These are phyloP conservation scores for Andricus grossulariae DNA, from an alignment of 1,140 invertebrate genomes.

Conservation along the genomic window DNA sequence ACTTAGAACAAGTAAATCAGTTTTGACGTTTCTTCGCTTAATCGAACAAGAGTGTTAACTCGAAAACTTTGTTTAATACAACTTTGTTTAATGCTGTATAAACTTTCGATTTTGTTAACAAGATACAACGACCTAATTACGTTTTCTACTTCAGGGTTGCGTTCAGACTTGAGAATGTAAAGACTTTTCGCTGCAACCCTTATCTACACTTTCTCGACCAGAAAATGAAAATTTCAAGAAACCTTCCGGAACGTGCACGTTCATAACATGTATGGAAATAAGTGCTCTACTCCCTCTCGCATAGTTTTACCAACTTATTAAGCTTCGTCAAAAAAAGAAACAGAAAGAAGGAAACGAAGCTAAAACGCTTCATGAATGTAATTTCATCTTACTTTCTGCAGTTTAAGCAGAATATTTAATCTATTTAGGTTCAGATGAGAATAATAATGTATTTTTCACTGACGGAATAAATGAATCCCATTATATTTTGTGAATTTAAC, in stretches of 20 bases:
- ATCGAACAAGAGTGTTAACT: constrained; percentile 14
- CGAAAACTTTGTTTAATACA: constrained; percentile 9
- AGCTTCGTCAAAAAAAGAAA: not conserved
- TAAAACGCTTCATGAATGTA: not conserved
- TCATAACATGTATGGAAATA: constrained; percentile 25
- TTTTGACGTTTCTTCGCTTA: not conserved
- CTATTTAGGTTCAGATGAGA: too few species aligned
- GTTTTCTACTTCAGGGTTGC: not conserved
- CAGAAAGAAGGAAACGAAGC: not conserved
- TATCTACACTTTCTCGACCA: constrained; percentile 2
- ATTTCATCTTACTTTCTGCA: too few species aligned
- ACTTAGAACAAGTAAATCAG: not conserved
- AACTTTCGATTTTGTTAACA: constrained; percentile 25
- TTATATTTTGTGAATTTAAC: too few species aligned
- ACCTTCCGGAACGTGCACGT: constrained; percentile 25
- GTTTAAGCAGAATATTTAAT: too few species aligned
- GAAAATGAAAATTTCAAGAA: constrained; percentile 29
- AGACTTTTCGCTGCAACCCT: not conserved
- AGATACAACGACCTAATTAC: constrained; percentile 16
- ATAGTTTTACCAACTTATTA: constrained; percentile 7
- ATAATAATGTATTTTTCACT: too few species aligned
- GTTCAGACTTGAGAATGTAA: constrained; percentile 13
- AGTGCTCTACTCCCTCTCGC: not conserved
- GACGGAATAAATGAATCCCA: too few species aligned
- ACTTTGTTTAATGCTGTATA: constrained; percentile 23